phyloP scores from a whole-genome alignment of 2,113 vertebrate genomes.

The Pelobates fuscus region DNA sequence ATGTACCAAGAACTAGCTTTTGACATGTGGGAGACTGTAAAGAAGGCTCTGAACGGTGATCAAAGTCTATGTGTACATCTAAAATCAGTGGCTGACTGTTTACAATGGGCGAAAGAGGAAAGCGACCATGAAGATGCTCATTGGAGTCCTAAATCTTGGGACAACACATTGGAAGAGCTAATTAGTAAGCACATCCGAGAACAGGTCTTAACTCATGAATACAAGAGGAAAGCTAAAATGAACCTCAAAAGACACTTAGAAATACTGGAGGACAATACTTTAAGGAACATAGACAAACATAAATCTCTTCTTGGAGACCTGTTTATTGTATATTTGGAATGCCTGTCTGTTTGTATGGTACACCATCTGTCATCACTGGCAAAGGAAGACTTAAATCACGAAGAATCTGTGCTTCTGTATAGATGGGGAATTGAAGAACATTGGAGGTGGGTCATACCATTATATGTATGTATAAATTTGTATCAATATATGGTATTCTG shows the following conservation, averaged over 20 bases:
- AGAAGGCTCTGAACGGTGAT: neutral
- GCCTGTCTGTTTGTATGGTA: slow-evolving; percentile 49
- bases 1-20: neutral
- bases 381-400: slow-evolving; percentile 47
- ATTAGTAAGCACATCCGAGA: slow-evolving; percentile 43
- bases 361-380: slow-evolving; percentile 48
- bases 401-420: slow-evolving; percentile 55
- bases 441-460: slow-evolving; percentile 57
- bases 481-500: no score
- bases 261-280: slow-evolving; percentile 22
- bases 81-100: slow-evolving; percentile 4
- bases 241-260: slow-evolving; percentile 53
- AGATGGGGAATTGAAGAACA: slow-evolving; percentile 55
- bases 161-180: slow-evolving; percentile 53
- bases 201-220: slow-evolving; percentile 32
- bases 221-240: neutral
- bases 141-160: slow-evolving; percentile 56
- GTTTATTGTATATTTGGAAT: neutral
- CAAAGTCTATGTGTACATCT: neutral
- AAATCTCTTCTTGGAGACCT: slow-evolving; percentile 53
- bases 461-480: no score
- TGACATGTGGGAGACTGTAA: slow-evolving; percentile 3
- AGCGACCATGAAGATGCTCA: neutral
- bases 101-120: slow-evolving; percentile 8
- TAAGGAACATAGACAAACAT: slow-evolving; percentile 30